phyloP scores from a whole-genome alignment of 1,140 invertebrate genomes.

The Agrypnia vestita region DNA sequence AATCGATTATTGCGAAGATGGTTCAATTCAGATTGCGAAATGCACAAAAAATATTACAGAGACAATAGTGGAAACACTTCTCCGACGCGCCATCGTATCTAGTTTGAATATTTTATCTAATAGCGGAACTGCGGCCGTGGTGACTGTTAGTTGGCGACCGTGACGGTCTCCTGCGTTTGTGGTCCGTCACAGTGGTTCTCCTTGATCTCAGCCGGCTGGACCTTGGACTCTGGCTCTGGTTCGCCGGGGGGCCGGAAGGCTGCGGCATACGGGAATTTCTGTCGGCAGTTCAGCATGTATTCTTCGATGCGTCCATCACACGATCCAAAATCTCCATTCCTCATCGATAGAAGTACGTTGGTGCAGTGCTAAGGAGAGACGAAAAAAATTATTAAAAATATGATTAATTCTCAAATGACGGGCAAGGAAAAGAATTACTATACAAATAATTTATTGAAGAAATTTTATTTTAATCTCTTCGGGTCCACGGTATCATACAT shows the following conservation, averaged over 20 bases:
- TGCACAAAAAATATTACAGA: constrained; percentile 6
- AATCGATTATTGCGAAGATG: too few species aligned
- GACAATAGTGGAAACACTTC: constrained; percentile 4
- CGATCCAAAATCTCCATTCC: constrained; percentile 84
- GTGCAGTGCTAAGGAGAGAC: constrained; percentile 79
- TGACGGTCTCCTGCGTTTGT: neutral
- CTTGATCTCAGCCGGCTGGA: constrained; percentile 1
- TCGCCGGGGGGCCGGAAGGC: constrained; percentile 74
- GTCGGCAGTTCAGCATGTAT: constrained; percentile 82
- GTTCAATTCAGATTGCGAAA: too few species aligned
- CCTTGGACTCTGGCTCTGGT: constrained; percentile 2
- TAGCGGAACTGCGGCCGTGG: neutral
- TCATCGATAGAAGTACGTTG: constrained; percentile 83
- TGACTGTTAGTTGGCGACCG: neutral
- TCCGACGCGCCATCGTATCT: constrained; percentile 4
- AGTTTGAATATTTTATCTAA: constrained; percentile 20
- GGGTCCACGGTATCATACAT: too few species aligned
- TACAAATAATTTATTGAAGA: too few species aligned
- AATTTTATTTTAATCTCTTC: too few species aligned
- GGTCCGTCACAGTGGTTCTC: constrained; percentile 24
- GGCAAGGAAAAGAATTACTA: too few species aligned
- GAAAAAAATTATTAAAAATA: neutral
- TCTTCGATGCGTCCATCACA: constrained; percentile 74
- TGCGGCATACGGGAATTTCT: constrained; percentile 82
- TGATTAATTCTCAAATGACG: too few species aligned